A percentile compares a stretch with the other conserved stretches of the same genome.
These are phyloP conservation scores for Platycheirus albimanus DNA, from an alignment of 2,888 invertebrate genomes.

Conservation along the genomic window DNA sequence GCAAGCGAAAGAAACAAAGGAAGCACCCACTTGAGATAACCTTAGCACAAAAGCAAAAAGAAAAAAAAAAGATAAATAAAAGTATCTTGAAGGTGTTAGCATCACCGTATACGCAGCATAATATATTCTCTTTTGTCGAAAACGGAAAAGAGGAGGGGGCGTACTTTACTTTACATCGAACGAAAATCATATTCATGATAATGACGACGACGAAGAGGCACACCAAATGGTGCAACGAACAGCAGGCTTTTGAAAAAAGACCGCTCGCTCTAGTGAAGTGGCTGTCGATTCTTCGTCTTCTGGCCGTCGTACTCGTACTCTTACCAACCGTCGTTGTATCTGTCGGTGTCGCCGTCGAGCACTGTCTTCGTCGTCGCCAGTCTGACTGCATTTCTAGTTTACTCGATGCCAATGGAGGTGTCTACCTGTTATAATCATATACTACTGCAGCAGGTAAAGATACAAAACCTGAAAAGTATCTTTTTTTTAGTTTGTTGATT, in stretches of 20 bases:
- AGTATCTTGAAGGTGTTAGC: slow-evolving; percentile 61
- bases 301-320: background rate
- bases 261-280: slow-evolving; percentile 56
- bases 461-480: slow-evolving; percentile 32
- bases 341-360: slow-evolving; percentile 6
- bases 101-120: slow-evolving; percentile 49
- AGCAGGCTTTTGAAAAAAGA: slow-evolving; percentile 58
- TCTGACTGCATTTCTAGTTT: slow-evolving; percentile 70
- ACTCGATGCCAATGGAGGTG: slow-evolving; percentile 29
- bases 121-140: background rate
- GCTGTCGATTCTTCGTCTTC: slow-evolving; percentile 48
- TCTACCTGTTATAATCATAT: slow-evolving; percentile 62
- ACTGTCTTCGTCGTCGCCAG: slow-evolving; percentile 52
- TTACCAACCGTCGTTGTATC: too few relatives aligned
- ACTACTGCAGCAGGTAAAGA: slow-evolving; percentile 47
- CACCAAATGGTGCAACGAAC: slow-evolving; percentile 52
- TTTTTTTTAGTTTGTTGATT: slow-evolving; percentile 8
- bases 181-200: slow-evolving; percentile 58
- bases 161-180: slow-evolving; percentile 5
- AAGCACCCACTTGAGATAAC: slow-evolving; percentile 50
- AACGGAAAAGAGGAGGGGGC: slow-evolving; percentile 14
- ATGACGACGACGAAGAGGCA: slow-evolving; percentile 43
- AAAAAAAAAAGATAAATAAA: slow-evolving; percentile 1
- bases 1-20: slow-evolving; percentile 38
- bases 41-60: slow-evolving; percentile 34